A percentile compares a stretch with the other conserved stretches of the same genome.
Conservation (phyloP, 2,797 vertebrate species). For the Yasuhikotakia modesta region DNA sequence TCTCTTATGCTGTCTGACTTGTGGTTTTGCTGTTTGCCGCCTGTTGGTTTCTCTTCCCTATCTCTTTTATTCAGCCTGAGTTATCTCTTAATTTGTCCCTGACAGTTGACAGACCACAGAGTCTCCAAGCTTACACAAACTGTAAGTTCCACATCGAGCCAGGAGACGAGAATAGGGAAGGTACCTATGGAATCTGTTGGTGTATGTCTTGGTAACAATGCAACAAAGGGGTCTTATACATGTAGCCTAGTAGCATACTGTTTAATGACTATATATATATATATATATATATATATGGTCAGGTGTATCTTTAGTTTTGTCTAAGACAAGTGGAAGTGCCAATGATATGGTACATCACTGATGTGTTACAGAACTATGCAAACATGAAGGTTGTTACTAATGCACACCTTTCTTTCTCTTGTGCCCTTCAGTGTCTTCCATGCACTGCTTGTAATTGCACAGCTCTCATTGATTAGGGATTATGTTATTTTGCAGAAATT, state of each 20-base stretch:
- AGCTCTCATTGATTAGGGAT: neutral
- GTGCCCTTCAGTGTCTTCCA: slow-evolving; percentile 4
- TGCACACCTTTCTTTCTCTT: slow-evolving; percentile 7
- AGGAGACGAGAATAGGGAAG: slow-evolving; percentile 51
- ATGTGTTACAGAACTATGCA: neutral
- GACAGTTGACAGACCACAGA: slow-evolving; percentile 69
- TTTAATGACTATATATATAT: too few relatives aligned
- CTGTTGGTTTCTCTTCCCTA: slow-evolving; percentile 26
- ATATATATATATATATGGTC: neutral
- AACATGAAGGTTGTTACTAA: neutral
- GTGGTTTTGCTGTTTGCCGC: slow-evolving; percentile 21
- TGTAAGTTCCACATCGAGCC: slow-evolving; percentile 40
- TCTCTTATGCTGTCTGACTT: slow-evolving; percentile 32
- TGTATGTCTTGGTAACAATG: slow-evolving; percentile 38
- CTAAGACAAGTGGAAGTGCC: slow-evolving; percentile 17
- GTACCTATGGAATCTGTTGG: slow-evolving; percentile 44
- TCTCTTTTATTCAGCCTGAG: slow-evolving; percentile 50
- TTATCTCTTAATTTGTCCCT: slow-evolving; percentile 59
- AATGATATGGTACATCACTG: slow-evolving; percentile 5
- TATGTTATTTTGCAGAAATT: neutral
- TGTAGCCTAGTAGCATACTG: neutral
- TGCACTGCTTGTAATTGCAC: slow-evolving; percentile 3
- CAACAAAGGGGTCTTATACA: slow-evolving; percentile 5
- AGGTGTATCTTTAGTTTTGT: slow-evolving; percentile 10
- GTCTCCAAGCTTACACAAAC: slow-evolving; percentile 56